Evolutionary conservation across 2,888 invertebrate species (phyloP).

Genomic region (Brachycybe producta): DNA sequence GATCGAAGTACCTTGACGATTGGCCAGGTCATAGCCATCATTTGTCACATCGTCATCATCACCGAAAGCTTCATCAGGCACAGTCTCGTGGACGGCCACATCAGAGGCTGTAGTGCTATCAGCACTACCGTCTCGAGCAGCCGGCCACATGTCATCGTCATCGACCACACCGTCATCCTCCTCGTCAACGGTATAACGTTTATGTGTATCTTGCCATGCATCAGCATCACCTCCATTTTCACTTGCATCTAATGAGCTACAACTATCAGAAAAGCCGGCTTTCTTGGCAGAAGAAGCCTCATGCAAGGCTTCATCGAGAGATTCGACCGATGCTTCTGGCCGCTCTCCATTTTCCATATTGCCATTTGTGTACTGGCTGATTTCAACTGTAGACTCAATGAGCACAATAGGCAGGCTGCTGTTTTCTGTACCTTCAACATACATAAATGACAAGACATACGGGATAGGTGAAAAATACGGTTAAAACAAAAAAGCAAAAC

Average conservation of each 20-base stretch:
- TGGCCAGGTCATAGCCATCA: not conserved
- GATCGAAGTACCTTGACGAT: conserved; percentile 11
- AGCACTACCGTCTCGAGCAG: conserved; percentile 14
- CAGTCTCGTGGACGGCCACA: conserved; percentile 8
- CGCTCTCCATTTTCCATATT: not conserved
- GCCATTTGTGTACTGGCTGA: conserved; percentile 9
- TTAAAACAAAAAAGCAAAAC: not conserved
- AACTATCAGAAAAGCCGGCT: not conserved
- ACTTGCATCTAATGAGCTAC: conserved; percentile 8
- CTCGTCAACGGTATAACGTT: conserved; percentile 4
- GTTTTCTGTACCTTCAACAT: too few relatives aligned
- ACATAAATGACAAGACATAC: not conserved
- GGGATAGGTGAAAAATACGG: not conserved
- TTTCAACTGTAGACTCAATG: conserved; percentile 6
- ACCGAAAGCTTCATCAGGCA: conserved; percentile 7
- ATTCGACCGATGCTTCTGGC: too few relatives aligned
- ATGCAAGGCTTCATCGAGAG: too few relatives aligned
- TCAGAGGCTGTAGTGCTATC: conserved; percentile 13
- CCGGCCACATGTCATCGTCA: not conserved
- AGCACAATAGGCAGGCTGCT: conserved; percentile 7
- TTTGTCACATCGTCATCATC: too few relatives aligned
- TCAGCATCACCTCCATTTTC: conserved; percentile 12
- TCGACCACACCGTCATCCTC: conserved; percentile 2
- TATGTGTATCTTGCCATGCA: conserved; percentile 6
- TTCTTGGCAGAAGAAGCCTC: conserved; percentile 9